phyloP scores from a whole-genome alignment of 2,797 vertebrate genomes.

The Trachurus trachurus region DNA sequence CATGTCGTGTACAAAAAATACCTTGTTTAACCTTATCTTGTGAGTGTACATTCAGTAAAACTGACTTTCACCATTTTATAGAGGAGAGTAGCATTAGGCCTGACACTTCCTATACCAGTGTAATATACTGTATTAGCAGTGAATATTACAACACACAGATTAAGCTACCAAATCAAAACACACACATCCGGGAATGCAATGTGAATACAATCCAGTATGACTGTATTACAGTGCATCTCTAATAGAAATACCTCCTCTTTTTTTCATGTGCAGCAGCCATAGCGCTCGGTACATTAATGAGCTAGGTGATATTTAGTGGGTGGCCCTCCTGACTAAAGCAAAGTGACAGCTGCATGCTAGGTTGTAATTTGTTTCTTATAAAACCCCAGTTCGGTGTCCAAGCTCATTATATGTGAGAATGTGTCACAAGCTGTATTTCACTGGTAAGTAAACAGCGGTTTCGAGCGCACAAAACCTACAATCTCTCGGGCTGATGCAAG shows the following conservation, averaged over 20 bases:
- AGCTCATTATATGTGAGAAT: constrained; percentile 74
- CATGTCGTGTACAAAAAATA: constrained; percentile 65
- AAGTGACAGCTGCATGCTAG: constrained; percentile 82
- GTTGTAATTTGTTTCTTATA: constrained; percentile 84
- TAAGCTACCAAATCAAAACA: constrained; percentile 6
- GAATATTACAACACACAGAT: neutral
- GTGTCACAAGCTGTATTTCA: constrained; percentile 68
- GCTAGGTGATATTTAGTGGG: constrained; percentile 82
- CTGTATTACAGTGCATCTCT: constrained; percentile 17
- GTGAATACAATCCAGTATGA: constrained; percentile 11
- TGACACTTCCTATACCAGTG: constrained; percentile 11
- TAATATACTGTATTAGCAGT: constrained; percentile 10
- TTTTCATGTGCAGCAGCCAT: constrained; percentile 60
- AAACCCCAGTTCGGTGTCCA: constrained; percentile 77
- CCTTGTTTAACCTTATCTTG: constrained; percentile 73
- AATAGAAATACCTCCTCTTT: constrained; percentile 27
- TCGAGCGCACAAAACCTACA: constrained; percentile 32
- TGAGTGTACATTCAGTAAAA: constrained; percentile 57
- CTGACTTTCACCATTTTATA: constrained; percentile 53
- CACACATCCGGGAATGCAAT: constrained; percentile 14
- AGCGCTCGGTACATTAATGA: constrained; percentile 70
- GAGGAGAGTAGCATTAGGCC: constrained; percentile 24
- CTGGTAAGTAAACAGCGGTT: constrained; percentile 60
- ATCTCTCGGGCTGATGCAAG: constrained; percentile 38
- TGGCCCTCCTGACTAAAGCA: constrained; percentile 75